Evolutionary conservation across 2,888 invertebrate species (phyloP), one percentile per base, ranked within the genome.

Genomic region (Caenorhabditis afra): DNA sequence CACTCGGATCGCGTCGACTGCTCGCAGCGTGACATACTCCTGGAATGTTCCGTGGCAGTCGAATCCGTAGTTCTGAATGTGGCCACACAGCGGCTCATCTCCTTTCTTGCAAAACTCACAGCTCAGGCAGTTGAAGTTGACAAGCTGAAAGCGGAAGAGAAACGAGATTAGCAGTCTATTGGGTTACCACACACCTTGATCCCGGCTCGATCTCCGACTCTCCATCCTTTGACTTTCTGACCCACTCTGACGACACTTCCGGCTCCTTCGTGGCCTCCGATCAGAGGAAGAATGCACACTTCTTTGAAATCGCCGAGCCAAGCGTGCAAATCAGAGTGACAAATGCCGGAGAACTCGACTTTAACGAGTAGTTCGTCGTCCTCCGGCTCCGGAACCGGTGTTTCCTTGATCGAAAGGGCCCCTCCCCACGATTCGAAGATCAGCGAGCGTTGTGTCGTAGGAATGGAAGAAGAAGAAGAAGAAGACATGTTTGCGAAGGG

Each of bases 191-290:
- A n/a, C n/a, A 84, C 83, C 70, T 83, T 84, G 55, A 82, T 65
- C 11, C 85, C 85, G 12, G 81, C 85, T 20, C 50, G 58, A 44
- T 85, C 84, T 41, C 85, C 85, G 12, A 81, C n/a, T 7, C 79
- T 49, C 80, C 82, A 82, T 29, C 68, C 79, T 3, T 20, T 75
- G 23, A 84, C 83, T 16, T 76, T 77, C 14, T 37, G 39, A 7
- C 85, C 85, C 10, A 81, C 50, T 22, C 62, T 66, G 14, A 85
- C 74, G 18, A 85, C 85, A n/a, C 44, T 55, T 55, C 85, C 85
- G 11, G 79, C 80, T 47, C 85, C 85, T 79, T 85, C 85, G 39
- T 85, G 85, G 10, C 85, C 85, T 37, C 83, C 84, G 47, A 84
- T 70, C 47, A 79, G 57, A 20, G 81, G 81, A n/a, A 55, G 57